Base-by-base conservation (phyloP, 2,888 invertebrate species). In the Dioctria linearis region DNA sequence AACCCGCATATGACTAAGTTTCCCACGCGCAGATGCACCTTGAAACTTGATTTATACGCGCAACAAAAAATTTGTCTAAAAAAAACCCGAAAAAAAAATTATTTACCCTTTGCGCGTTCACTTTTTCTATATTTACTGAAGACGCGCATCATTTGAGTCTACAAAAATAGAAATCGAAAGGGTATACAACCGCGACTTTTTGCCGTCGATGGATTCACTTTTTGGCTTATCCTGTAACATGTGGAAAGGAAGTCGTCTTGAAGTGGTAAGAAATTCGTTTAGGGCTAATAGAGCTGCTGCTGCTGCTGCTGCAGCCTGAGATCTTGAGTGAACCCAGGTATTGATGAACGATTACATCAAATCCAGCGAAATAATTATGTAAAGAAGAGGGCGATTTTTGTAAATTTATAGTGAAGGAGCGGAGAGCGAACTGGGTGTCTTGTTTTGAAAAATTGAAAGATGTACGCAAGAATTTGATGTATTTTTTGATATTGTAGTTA, bases 1-100 rank as follows among this genome's bases (percentile, higher is more conserved):
- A n/a, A 11, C 71, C 67, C 67, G 67, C 67, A 67, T 67, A 46
- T 49, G 71, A 37, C 9, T 54, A 46, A 46, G 37, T 51, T 8
- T 71, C 51, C 51, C 71, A 49, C 71, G 51, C 71, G 71, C 71
- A 71, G 71, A 71, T 71, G 71, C 71, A 71, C 71, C 71, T 71
- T 71, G 71, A 71, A 71, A 39, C 71, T 71, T 71, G 71, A 71
- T 71, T 71, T 71, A 54, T 71, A 71, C 11, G n/a, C 71, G n/a
- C 51, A 71, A 49, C 51, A 71, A 71, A 42, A 66, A 63, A 63
- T 39, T 11, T 39, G 37, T 37, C 40, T 9, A 2, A 8, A 57
- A 40, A 65, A 42, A 65, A 37, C 65, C 13, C 0, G 4, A 40
- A 5, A 11, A 67, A 71, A 71, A 71, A 54, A 5, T 63, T 3